These are phyloP conservation scores for Echinometra lucunter DNA, from an alignment of 53 echinoderm and acorn worm species.

Conservation along the genomic window DNA sequence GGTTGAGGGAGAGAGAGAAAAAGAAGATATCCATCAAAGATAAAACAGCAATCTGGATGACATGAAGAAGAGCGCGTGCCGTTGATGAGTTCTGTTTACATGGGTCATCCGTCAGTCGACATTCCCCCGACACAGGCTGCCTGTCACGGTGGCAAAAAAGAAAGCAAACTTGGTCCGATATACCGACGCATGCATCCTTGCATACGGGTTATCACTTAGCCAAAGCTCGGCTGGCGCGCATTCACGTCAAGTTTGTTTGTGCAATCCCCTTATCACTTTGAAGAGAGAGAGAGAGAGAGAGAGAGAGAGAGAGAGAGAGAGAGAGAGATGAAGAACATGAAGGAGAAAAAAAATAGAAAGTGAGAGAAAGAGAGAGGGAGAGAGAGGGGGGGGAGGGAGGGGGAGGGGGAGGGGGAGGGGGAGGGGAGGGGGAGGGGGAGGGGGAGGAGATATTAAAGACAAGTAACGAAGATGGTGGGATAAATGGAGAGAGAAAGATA, in stretches of 20 bases:
- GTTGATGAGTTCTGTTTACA: slow-evolving; percentile 1
- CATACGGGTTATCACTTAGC: slow-evolving; percentile 38
- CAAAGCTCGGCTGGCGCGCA: background rate
- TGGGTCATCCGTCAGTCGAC: slow-evolving; percentile 45
- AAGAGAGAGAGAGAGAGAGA: too few relatives aligned
- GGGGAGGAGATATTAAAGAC: too few relatives aligned
- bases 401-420: too few relatives aligned
- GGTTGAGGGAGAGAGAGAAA: background rate
- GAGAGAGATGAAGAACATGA: too few relatives aligned
- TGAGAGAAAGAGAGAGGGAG: too few relatives aligned
- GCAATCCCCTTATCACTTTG: background rate
- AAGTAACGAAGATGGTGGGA: too few relatives aligned
- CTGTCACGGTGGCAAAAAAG: slow-evolving; percentile 25
- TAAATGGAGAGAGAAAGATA: too few relatives aligned
- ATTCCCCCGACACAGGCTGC: background rate
- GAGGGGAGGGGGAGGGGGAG: too few relatives aligned
- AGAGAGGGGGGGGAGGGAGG: too few relatives aligned
- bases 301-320: background rate
- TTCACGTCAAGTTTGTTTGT: slow-evolving; percentile 27
- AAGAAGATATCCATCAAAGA: background rate
- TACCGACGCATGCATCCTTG: background rate
- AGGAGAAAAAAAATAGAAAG: too few relatives aligned
- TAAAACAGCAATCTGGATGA: background rate
- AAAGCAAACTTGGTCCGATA: slow-evolving; percentile 23
- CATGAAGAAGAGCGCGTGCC: background rate